A percentile compares a stretch with the other conserved stretches of the same genome.
These are phyloP conservation scores for Sicus ferrugineus DNA, from an alignment of 2,888 invertebrate genomes.

Conservation along the genomic window DNA sequence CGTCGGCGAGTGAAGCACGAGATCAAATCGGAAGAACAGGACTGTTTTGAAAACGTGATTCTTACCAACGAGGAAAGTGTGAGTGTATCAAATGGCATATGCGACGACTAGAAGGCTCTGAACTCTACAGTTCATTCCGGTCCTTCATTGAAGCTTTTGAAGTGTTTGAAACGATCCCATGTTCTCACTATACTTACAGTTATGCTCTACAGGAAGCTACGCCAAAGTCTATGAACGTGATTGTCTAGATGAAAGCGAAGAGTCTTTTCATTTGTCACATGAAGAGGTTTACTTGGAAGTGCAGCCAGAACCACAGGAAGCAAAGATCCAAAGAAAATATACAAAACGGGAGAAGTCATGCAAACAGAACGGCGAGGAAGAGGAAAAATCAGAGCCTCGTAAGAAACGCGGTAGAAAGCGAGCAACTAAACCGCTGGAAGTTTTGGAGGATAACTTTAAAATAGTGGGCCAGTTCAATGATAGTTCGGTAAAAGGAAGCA, in stretches of 20 bases:
- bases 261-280: not conserved
- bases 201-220: not conserved
- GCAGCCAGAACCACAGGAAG: not conserved
- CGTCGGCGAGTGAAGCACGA: not conserved
- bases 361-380: not conserved
- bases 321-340: not conserved
- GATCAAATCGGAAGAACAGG: not conserved
- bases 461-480: not conserved
- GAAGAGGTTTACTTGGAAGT: not conserved
- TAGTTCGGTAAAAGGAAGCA: not conserved
- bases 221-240: not conserved
- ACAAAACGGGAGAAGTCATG: not conserved
- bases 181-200: not conserved
- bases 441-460: slow-evolving; percentile 12
- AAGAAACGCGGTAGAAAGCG: slow-evolving; percentile 16
- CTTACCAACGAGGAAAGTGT: not conserved
- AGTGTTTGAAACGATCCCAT: not conserved
- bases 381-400: not conserved
- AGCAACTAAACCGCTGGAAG: not conserved
- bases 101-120: not conserved
- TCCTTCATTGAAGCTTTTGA: too few species aligned
- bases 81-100: not conserved
- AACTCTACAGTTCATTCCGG: not conserved
- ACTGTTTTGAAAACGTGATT: slow-evolving; percentile 6
- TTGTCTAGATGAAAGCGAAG: not conserved